These are phyloP conservation scores for Drosophila mauritiana DNA, from an alignment of 1,140 invertebrate genomes.

Conservation along the genomic window DNA sequence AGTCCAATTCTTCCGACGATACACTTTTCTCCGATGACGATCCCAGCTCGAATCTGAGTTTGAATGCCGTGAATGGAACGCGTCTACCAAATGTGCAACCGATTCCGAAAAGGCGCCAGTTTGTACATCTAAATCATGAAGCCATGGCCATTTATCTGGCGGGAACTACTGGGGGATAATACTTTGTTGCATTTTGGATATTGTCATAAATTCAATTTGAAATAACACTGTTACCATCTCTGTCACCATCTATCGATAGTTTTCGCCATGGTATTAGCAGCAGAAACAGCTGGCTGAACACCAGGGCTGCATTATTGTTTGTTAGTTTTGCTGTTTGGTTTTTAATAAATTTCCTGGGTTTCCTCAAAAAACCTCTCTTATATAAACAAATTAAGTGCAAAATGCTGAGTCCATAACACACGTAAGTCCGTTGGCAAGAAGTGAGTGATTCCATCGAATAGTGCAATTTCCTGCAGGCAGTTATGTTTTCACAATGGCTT, in stretches of 20 bases:
- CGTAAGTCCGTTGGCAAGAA: too few species aligned
- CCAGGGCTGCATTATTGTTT: constrained; percentile 36
- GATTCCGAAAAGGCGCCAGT: constrained; percentile 54
- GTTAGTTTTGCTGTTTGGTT: constrained; percentile 27
- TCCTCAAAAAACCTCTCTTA: constrained; percentile 18
- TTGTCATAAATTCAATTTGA: neutral
- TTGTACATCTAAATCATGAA: constrained; percentile 28
- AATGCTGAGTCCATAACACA: constrained; percentile 1
- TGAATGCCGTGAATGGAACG: constrained; percentile 68
- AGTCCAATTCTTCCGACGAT: neutral
- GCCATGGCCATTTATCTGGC: constrained; percentile 66
- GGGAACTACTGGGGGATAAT: constrained; percentile 62
- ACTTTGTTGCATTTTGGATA: neutral
- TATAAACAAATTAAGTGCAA: constrained; percentile 36
- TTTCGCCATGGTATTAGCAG: neutral
- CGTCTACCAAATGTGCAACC: constrained; percentile 63
- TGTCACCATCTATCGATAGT: constrained; percentile 1
- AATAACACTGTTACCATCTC: neutral
- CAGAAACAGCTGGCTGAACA: constrained; percentile 28
- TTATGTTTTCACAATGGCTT: constrained; percentile 1
- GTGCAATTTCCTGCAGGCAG: neutral
- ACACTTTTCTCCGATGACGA: constrained; percentile 39
- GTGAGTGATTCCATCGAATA: neutral
- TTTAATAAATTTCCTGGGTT: constrained; percentile 5
- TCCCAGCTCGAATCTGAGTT: constrained; percentile 35